These are phyloP conservation scores for Drosophila melanica DNA, from an alignment of 1,140 invertebrate species.

Conservation along the genomic window DNA sequence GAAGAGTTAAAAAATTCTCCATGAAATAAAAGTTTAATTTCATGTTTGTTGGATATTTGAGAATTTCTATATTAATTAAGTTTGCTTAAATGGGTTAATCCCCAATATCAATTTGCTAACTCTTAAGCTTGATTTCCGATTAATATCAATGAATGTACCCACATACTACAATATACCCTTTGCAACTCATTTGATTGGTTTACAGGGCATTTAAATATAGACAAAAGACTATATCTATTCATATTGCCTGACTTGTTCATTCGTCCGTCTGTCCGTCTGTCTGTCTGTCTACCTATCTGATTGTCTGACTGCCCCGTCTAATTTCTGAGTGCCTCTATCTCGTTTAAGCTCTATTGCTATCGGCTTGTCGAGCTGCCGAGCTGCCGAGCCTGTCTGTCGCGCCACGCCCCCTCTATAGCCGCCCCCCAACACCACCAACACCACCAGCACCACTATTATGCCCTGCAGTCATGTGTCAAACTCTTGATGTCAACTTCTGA, in stretches of 20 bases:
- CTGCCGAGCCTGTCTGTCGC: slow-evolving; percentile 43
- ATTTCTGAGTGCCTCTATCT: slow-evolving; percentile 38
- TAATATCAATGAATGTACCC: not conserved
- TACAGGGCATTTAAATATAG: slow-evolving; percentile 22
- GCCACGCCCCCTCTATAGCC: slow-evolving; percentile 13
- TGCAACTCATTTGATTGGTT: not conserved
- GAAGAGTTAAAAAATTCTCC: too few species aligned
- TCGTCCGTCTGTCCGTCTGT: slow-evolving; percentile 28
- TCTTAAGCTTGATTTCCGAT: too few species aligned
- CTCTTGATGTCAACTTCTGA: slow-evolving; percentile 78
- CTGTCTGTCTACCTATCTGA: slow-evolving; percentile 12
- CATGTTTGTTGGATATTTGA: too few species aligned
- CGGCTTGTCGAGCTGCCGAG: slow-evolving; percentile 35
- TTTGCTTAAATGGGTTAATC: too few species aligned
- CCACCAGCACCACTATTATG: not conserved
- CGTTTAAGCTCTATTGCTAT: slow-evolving; percentile 13
- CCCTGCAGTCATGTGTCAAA: slow-evolving; percentile 45
- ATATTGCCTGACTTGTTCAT: slow-evolving; percentile 27
- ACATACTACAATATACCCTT: not conserved
- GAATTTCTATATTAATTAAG: too few species aligned
- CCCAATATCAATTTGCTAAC: too few species aligned
- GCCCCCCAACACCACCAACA: not conserved
- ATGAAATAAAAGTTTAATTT: too few species aligned
- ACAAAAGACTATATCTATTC: slow-evolving; percentile 21
- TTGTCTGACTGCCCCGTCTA: slow-evolving; percentile 19